A percentile compares a stretch with the other conserved stretches of the same genome.
Evolutionary conservation across 2,113 vertebrate species (phyloP).

Genomic region (Pithys albifrons): DNA sequence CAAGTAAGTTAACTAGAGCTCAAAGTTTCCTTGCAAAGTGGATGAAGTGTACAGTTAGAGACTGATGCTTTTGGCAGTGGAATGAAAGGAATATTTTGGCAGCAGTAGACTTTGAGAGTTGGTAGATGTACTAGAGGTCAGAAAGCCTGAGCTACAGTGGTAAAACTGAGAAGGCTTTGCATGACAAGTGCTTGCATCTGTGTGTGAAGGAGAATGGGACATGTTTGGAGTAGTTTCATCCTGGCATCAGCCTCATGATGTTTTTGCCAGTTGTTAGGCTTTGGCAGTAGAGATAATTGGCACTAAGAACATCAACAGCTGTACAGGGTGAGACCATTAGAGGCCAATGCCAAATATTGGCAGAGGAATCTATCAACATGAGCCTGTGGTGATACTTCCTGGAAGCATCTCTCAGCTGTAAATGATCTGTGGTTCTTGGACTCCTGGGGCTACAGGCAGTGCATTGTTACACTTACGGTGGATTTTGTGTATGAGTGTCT

Average conservation of each 20-base stretch:
- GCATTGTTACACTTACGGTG: background rate
- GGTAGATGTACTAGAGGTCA: background rate
- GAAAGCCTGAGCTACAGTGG: background rate
- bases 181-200: background rate
- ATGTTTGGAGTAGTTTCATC: background rate
- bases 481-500: background rate
- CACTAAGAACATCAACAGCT: background rate
- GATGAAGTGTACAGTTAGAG: background rate
- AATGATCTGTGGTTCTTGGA: background rate
- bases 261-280: slow-evolving; percentile 25
- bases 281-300: slow-evolving; percentile 1
- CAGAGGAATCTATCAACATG: background rate
- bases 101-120: background rate
- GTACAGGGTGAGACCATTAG: background rate
- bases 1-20: background rate
- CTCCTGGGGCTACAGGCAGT: background rate
- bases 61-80: background rate
- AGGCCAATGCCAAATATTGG: background rate
- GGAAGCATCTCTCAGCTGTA: background rate
- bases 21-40: background rate
- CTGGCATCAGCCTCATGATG: background rate
- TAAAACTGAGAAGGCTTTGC: background rate
- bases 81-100: background rate
- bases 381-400: background rate
- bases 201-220: background rate